phyloP scores from a whole-genome alignment of 2,113 vertebrate genomes.

The Notothenia rossii region DNA sequence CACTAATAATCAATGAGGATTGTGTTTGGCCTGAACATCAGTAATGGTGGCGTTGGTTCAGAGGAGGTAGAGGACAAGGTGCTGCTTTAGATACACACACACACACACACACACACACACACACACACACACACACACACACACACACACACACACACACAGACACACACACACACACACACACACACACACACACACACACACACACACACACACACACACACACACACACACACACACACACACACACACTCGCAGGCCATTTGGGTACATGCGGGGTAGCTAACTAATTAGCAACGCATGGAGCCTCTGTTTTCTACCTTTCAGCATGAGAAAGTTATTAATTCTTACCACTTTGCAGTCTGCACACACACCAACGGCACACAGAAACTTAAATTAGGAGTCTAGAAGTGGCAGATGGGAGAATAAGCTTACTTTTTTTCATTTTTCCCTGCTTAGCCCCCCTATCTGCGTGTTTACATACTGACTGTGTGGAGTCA shows the following conservation, averaged over 20 bases:
- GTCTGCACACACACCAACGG: slow-evolving; percentile 45
- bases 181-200: slow-evolving; percentile 21
- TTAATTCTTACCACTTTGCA: slow-evolving; percentile 37
- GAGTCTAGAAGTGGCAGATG: slow-evolving; percentile 39
- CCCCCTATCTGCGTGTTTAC: background rate
- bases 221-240: slow-evolving; percentile 27
- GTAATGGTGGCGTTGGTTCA: slow-evolving; percentile 59
- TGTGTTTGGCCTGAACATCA: slow-evolving; percentile 64
- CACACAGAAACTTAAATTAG: slow-evolving; percentile 38
- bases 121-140: slow-evolving; percentile 29
- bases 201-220: slow-evolving; percentile 7
- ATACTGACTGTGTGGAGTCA: slow-evolving; percentile 31
- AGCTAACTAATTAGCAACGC: slow-evolving; percentile 47
- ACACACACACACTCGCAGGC: slow-evolving; percentile 21
- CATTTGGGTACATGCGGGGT: slow-evolving; percentile 63
- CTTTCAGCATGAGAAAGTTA: slow-evolving; percentile 37
- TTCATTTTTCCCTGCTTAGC: background rate
- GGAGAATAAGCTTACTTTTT: slow-evolving; percentile 12
- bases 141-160: slow-evolving; percentile 29
- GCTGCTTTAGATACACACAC: slow-evolving; percentile 44
- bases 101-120: slow-evolving; percentile 10
- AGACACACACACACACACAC: slow-evolving; percentile 29
- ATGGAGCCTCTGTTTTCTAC: slow-evolving; percentile 22
- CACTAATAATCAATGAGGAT: slow-evolving; percentile 75
- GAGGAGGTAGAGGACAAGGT: slow-evolving; percentile 68